Conservation (phyloP, 1,140 invertebrate species). For the Euschistus heros region DNA sequence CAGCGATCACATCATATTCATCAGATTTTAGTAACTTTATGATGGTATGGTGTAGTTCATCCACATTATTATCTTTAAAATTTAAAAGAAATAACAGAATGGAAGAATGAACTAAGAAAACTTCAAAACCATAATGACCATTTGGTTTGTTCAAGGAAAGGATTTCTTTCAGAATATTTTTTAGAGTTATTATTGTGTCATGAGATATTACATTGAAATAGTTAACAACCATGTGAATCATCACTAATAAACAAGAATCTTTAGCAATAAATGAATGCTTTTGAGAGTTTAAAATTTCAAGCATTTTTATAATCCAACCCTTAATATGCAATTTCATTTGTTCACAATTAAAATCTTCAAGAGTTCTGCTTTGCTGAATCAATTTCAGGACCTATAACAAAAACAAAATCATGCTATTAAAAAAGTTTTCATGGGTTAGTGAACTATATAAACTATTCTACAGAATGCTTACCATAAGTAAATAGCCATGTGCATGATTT, state of each 20-base stretch:
- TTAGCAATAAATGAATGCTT: background rate
- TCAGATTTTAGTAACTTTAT: background rate
- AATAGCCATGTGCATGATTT: slow-evolving; percentile 39
- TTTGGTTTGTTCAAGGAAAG: background rate
- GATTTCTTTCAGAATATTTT: background rate
- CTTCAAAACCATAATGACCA: background rate
- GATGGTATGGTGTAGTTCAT: background rate
- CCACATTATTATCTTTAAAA: background rate
- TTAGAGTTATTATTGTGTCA: background rate
- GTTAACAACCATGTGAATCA: background rate
- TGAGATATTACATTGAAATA: background rate
- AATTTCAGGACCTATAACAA: slow-evolving; percentile 15
- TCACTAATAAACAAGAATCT: background rate
- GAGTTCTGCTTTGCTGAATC: background rate
- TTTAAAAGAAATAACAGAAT: background rate
- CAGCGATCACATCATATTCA: background rate
- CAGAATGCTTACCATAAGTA: slow-evolving; percentile 35
- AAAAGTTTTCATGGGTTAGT: background rate
- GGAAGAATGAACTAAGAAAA: background rate
- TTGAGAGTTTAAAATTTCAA: background rate
- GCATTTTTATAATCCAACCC: background rate
- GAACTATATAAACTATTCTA: background rate
- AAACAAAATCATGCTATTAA: slow-evolving; percentile 10
- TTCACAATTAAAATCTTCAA: background rate
- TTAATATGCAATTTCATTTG: background rate